Percentiles rank a stretch among this genome's conserved stretches.
These are phyloP conservation scores for Lutjanus argentimaculatus DNA, from an alignment of 2,797 vertebrate genomes.

Conservation along the genomic window DNA sequence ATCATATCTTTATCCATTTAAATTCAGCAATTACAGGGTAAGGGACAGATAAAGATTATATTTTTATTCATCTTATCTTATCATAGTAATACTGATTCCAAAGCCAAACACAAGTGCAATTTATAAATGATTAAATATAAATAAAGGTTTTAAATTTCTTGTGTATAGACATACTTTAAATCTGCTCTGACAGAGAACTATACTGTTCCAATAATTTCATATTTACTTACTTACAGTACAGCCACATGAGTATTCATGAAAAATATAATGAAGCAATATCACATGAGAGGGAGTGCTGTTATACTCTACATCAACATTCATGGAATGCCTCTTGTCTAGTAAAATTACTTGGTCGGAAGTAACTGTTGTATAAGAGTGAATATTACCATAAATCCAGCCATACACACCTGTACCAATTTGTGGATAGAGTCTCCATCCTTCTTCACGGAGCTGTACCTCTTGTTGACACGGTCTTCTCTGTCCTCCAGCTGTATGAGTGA, in stretches of 20 bases:
- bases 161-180: no score
- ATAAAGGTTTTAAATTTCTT: no score
- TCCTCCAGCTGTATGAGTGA: constrained; percentile 84
- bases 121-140: background rate
- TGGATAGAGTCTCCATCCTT: constrained; percentile 85
- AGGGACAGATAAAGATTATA: background rate
- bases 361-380: background rate
- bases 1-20: background rate
- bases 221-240: constrained; percentile 6
- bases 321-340: no score
- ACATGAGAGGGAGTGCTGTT: no score
- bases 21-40: background rate
- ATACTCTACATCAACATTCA: no score
- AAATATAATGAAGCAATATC: background rate
- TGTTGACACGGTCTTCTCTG: constrained; percentile 80
- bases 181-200: no score
- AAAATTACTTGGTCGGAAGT: no score
- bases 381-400: constrained; percentile 9
- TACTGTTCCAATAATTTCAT: background rate
- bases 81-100: background rate
- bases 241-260: background rate
- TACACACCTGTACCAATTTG: constrained; percentile 84
- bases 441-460: constrained; percentile 82
- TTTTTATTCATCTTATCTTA: background rate
- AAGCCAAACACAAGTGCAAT: background rate